Evolutionary conservation across 1,140 invertebrate species (phyloP).

Genomic region (Acyrthosiphon pisum): DNA sequence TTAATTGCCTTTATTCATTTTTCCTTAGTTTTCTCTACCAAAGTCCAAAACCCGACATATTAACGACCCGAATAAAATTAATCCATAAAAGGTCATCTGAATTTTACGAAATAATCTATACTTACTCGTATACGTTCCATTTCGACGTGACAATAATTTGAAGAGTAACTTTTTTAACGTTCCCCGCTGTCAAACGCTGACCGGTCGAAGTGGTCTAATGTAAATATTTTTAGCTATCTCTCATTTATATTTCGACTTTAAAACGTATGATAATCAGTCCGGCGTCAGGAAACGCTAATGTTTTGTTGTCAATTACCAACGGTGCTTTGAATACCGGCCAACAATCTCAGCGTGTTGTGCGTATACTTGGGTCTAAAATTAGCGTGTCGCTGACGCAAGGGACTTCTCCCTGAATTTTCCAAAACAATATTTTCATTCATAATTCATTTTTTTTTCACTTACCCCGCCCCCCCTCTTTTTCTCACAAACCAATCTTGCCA

Average conservation of each 20-base stretch:
- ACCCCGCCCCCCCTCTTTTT: no score
- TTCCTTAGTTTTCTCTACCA: neutral
- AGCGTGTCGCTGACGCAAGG: neutral
- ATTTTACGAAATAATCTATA: neutral
- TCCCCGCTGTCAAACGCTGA: neutral
- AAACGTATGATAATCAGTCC: slow-evolving; percentile 22
- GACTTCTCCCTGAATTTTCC: neutral
- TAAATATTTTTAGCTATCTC: neutral
- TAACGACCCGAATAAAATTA: neutral
- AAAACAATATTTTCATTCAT: slow-evolving; percentile 31
- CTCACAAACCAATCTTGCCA: neutral
- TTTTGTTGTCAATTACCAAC: slow-evolving; percentile 29
- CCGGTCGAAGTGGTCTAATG: neutral
- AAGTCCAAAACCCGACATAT: neutral
- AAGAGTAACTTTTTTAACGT: neutral
- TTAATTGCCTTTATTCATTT: no score
- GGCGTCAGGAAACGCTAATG: slow-evolving; percentile 7
- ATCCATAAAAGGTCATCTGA: neutral
- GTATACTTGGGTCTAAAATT: slow-evolving; percentile 5
- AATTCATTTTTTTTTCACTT: slow-evolving; percentile 14
- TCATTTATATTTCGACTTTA: neutral
- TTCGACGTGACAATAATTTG: neutral
- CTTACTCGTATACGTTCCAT: neutral
- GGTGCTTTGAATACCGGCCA: slow-evolving; percentile 1
- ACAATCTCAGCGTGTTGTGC: neutral